Percentiles rank a stretch among this genome's conserved stretches.
Conservation (phyloP, 1,140 invertebrate species). For the Megalonaias nervosa region DNA sequence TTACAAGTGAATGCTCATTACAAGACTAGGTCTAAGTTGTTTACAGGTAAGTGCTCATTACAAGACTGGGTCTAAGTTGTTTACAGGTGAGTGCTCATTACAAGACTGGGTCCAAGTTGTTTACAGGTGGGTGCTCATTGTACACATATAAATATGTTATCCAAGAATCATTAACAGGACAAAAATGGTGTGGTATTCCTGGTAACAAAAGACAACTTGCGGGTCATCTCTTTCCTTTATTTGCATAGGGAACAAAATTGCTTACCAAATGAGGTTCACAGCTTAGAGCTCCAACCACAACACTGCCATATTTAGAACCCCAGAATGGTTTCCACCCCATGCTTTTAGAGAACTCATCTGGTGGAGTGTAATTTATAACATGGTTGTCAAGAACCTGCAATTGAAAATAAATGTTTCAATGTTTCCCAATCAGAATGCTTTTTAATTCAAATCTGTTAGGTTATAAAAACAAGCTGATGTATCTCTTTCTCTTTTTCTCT, state of each 20-base stretch:
- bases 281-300: constrained; percentile 92
- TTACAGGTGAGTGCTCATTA: too few species aligned
- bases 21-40: too few species aligned
- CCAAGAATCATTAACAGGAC: neutral
- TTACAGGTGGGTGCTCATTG: neutral
- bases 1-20: too few species aligned
- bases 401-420: neutral
- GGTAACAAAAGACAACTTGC: too few species aligned
- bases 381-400: constrained; percentile 93
- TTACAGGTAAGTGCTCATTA: too few species aligned
- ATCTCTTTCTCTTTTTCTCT: too few species aligned
- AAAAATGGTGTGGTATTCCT: neutral
- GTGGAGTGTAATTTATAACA: constrained; percentile 92
- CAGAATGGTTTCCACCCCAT: constrained; percentile 63
- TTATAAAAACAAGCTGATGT: too few species aligned
- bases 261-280: constrained; percentile 83
- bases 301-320: constrained; percentile 75
- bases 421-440: too few species aligned
- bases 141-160: neutral
- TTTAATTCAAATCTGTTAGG: too few species aligned
- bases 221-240: neutral
- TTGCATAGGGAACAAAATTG: neutral
- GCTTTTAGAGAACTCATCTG: constrained; percentile 79
- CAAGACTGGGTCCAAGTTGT: too few species aligned
- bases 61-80: too few species aligned